Base-by-base conservation (phyloP, 2,888 invertebrate genomes). In the Drosophila paracracens region DNA sequence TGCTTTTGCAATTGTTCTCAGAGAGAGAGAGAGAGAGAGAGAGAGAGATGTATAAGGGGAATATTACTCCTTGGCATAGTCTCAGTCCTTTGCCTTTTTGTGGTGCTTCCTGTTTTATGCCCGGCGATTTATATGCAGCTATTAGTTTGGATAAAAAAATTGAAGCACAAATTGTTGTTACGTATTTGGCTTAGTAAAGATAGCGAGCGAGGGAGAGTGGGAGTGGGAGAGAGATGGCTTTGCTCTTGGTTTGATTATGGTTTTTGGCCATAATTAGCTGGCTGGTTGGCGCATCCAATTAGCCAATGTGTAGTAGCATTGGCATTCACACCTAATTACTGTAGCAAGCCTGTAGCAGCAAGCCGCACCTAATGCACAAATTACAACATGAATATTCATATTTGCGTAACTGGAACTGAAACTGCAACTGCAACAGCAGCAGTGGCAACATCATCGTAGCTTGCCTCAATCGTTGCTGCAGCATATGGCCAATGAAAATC, bases 351-450 rank as follows among this genome's bases (percentile, higher is more conserved):
- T 67, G 65, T 54, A 68, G 65, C 64, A 61, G 61, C 73, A 72
- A 64, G 67, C 70, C 63, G 61, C 73, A 75, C 75, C 88, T 87
- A 85, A 85, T 85, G 83, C 77, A 77, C 68, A 82, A 81, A 85
- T 87, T 81, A 79, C 88, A 71, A 74, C 82, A 85, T 84, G 81
- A 87, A 87, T 85, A 87, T 85, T 87, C 84, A 85, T 85, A 85
- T 82, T 84, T 84, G 63, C 38, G 80, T 64, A 63, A 66, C 65
- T 43, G 82, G 66, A 63, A 68, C 56, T 40, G 57, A 29, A 48
- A 46, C 50, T 52, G 58, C 58, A 36, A 8, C 52, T 43, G 43
- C 29, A 31, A 43, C 43, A 52, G 33, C 27, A 57, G 21, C 29
- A 21, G 52, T 60, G 53, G 21, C 56, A 51, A 46, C 54, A 66